Evolutionary conservation across 2,113 vertebrate genomes (phyloP).

Genomic region (Poeciliopsis occidentalis): DNA sequence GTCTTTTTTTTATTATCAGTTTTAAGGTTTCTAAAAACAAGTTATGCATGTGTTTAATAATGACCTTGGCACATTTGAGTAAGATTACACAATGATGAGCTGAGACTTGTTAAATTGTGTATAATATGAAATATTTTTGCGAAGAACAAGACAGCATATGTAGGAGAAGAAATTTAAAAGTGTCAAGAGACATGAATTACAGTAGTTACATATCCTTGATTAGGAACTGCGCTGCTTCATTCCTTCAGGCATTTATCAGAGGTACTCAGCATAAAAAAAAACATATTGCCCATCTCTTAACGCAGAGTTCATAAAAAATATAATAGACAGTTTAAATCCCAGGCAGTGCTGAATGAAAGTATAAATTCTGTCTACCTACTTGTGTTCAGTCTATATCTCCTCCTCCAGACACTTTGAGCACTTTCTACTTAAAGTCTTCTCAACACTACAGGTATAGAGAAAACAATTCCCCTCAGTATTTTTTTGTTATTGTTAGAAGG

Average conservation of each 20-base stretch:
- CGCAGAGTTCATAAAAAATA: slow-evolving; percentile 7
- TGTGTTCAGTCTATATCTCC: slow-evolving; percentile 48
- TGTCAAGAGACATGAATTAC: too few species aligned
- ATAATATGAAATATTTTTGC: too few species aligned
- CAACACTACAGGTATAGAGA: slow-evolving; percentile 31
- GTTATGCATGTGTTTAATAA: not conserved
- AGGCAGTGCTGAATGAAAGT: slow-evolving; percentile 19
- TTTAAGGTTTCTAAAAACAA: not conserved
- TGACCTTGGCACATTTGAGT: too few species aligned
- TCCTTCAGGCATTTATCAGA: too few species aligned
- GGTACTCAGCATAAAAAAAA: too few species aligned
- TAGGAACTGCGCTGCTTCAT: too few species aligned
- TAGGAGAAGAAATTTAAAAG: too few species aligned
- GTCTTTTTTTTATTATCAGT: not conserved
- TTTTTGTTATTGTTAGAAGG: slow-evolving; percentile 59
- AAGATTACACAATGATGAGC: too few species aligned
- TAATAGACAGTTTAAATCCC: slow-evolving; percentile 6
- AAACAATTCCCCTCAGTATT: slow-evolving; percentile 47
- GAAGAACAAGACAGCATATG: too few species aligned
- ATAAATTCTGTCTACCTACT: slow-evolving; percentile 10
- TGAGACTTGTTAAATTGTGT: too few species aligned
- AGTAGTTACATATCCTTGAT: too few species aligned
- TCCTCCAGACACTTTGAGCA: slow-evolving; percentile 40
- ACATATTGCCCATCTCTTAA: not conserved
- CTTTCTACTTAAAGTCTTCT: slow-evolving; percentile 36